Base-by-base conservation (phyloP, 2,888 invertebrate genomes). In the Leptinotarsa juncta region DNA sequence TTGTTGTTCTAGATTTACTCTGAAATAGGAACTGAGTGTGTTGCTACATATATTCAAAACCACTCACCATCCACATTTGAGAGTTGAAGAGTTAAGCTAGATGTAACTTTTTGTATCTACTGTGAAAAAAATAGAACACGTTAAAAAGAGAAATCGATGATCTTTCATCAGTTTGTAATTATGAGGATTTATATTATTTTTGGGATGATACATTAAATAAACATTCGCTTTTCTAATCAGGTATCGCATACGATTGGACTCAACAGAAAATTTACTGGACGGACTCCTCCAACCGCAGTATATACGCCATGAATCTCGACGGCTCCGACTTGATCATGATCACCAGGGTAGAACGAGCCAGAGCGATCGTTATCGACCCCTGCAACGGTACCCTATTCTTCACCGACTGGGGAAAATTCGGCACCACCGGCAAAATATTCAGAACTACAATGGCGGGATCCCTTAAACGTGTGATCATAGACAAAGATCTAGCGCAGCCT, bases 261-360 rank as follows among this genome's bases (percentile, higher is more conserved):
- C 97, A 97, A 81, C 95, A 96, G 86, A 98, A 98, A 87, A 93
- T 99, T 53, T 99, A 98, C 87, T 99, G 98, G 97, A 97, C 98
- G 0, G 99, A 99, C 84, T 96, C 97, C 48, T 94, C 95, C 0
- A 97, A 97, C 82, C 96, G 96, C 83, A 96, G 96, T 15, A 97
- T 98, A 72, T 97, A 97, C 84, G 95, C 97, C 0, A 96, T 98
- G 95, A 97, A 97, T 85, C 88, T 96, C 26, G 96, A 97, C 84
- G 96, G 97, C 2, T 90, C 93, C 0, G 94, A 96, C 81, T 88
- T 96, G 67, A 96, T 97, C 0, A 97, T 96, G 94, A 96, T 99
- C 73, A 95, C 97, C 0, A 90, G 95, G 82, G 98, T 98, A 0
- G 97, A 97, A 86, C 90, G 97, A 74, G 98, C 98, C 0, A 89